These are phyloP conservation scores for Notarius lentiginosus DNA, from an alignment of 2,113 vertebrate genomes.

Conservation along the genomic window DNA sequence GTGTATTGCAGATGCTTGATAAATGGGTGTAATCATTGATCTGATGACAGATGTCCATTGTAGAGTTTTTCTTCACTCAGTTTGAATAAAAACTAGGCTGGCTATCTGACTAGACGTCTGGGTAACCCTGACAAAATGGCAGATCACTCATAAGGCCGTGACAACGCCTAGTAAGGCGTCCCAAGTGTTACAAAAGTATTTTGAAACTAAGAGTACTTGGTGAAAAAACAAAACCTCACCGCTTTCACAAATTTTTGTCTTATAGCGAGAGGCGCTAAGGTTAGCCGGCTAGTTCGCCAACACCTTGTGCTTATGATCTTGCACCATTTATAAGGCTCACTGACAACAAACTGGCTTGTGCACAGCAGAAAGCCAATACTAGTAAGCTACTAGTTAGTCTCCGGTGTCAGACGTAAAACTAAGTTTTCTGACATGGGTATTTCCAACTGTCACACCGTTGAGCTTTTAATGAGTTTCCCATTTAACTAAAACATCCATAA, in stretches of 20 bases:
- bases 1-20: too few species aligned
- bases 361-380: neutral
- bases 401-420: neutral
- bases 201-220: neutral
- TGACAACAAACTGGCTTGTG: neutral
- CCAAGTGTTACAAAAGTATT: neutral
- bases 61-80: too few species aligned
- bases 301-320: neutral
- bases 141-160: neutral
- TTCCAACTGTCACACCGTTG: neutral
- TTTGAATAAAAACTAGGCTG: too few species aligned
- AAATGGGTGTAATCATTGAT: neutral
- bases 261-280: neutral
- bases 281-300: neutral
- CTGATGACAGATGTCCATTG: too few species aligned
- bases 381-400: neutral
- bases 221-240: neutral
- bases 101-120: neutral
- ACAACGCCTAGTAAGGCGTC: neutral
- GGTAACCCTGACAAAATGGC: neutral
- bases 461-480: neutral
- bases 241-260: neutral
- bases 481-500: too few species aligned
- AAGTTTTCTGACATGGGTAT: neutral
- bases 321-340: neutral